A percentile compares a stretch with the other conserved stretches of the same genome.
phyloP scores from a whole-genome alignment of 2,113 vertebrate species.

The Apteryx owenii region DNA sequence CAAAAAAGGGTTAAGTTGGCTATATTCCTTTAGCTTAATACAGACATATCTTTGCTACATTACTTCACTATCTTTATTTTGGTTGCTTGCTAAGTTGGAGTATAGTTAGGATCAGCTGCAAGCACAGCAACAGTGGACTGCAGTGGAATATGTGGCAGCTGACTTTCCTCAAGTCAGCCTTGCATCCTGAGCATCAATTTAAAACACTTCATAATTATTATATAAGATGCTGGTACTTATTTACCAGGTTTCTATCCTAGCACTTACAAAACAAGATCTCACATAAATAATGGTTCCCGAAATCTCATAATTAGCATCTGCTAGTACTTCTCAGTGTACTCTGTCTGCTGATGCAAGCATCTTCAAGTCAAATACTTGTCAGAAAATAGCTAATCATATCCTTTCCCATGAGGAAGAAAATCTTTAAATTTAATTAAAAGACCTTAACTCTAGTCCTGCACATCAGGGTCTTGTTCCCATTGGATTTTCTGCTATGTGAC shows the following conservation, averaged over 20 bases:
- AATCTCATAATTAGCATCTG: conserved; percentile 70
- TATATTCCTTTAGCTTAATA: not conserved
- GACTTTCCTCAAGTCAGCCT: not conserved
- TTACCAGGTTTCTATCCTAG: not conserved
- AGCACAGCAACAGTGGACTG: not conserved
- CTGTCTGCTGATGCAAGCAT: conserved; percentile 71
- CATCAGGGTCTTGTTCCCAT: conserved; percentile 64
- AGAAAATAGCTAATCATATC: conserved; percentile 79
- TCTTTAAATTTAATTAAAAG: conserved; percentile 82
- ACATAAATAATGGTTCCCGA: conserved; percentile 51
- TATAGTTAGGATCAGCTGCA: not conserved
- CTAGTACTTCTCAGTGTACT: conserved; percentile 56
- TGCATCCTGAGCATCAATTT: not conserved
- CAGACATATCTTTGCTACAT: not conserved
- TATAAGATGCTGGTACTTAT: conserved; percentile 3
- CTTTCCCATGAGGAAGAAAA: conserved; percentile 72
- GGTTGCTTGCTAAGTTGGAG: not conserved
- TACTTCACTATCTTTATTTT: not conserved
- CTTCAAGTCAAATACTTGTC: conserved; percentile 71
- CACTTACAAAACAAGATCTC: conserved; percentile 34
- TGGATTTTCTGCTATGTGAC: conserved; percentile 52
- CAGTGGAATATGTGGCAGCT: not conserved
- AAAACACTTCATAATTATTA: not conserved
- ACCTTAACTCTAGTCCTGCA: conserved; percentile 70
- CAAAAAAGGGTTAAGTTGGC: not conserved